Conservation (phyloP, 2,888 invertebrate species). For the Strigamia maritima region DNA sequence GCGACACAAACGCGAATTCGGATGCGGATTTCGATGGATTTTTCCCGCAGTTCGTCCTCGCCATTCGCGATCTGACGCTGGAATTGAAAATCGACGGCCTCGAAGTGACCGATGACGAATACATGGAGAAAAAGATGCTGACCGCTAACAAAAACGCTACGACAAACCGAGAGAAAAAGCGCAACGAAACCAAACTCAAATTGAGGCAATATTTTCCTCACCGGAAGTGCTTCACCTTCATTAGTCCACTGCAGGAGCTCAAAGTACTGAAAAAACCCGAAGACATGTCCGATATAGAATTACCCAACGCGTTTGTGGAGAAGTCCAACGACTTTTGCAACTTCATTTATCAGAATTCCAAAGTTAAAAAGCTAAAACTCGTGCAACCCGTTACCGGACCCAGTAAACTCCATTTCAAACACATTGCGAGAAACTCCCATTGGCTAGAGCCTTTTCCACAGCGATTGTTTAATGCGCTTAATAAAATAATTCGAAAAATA, state of each 20-base stretch:
- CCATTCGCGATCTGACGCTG: not conserved
- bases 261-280: not conserved
- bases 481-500: too few species aligned
- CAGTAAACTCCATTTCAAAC: too few species aligned
- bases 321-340: not conserved
- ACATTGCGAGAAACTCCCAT: too few species aligned
- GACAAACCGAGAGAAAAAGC: not conserved
- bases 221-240: not conserved
- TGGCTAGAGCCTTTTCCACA: too few species aligned
- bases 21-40: not conserved
- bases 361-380: not conserved
- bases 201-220: not conserved
- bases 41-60: slow-evolving; percentile 16
- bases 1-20: not conserved
- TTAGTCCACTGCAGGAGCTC: not conserved
- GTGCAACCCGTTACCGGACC: not conserved
- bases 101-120: not conserved
- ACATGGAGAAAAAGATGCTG: not conserved
- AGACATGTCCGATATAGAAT: not conserved
- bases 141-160: not conserved
- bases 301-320: not conserved
- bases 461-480: too few species aligned
- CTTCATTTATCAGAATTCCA: not conserved
- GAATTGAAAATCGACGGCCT: not conserved
- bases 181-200: not conserved